Percentiles rank a stretch among this genome's conserved stretches.
Conservation (phyloP, 1,140 invertebrate genomes). For the Mactra quadrangularis region DNA sequence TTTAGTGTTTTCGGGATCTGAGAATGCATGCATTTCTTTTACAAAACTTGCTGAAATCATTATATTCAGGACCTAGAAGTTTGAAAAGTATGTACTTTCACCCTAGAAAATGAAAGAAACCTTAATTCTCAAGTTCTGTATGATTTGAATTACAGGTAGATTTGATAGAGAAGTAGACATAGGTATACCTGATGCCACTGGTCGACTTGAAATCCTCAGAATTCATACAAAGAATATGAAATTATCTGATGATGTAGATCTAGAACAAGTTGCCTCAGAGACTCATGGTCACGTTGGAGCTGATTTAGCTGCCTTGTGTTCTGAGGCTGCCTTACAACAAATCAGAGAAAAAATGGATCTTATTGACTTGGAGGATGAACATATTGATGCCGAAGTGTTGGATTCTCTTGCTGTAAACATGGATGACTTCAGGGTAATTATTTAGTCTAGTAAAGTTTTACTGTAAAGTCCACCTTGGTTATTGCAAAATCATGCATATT, state of each 20-base stretch:
- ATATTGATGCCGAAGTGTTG: conserved; percentile 99
- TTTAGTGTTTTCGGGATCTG: no score
- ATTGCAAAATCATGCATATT: no score
- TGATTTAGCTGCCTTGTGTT: conserved; percentile 99
- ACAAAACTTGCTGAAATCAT: no score
- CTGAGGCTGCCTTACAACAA: conserved; percentile 99
- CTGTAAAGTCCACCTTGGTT: no score
- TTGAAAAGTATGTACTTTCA: no score
- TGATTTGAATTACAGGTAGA: conserved; percentile 86
- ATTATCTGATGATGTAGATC: conserved; percentile 98
- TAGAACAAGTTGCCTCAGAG: conserved; percentile 99
- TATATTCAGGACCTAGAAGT: no score
- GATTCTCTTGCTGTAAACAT: conserved; percentile 98
- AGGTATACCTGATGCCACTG: conserved; percentile 99
- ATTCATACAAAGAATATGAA: conserved; percentile 99
- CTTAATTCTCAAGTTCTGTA: no score
- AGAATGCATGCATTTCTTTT: no score
- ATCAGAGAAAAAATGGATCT: conserved; percentile 99
- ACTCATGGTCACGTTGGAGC: conserved; percentile 99
- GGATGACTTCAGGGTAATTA: conserved; percentile 97
- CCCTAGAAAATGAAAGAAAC: no score
- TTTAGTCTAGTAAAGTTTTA: no score
- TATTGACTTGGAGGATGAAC: conserved; percentile 99
- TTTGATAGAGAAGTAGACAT: conserved; percentile 99
- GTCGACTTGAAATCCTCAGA: conserved; percentile 97